These are phyloP conservation scores for Drosophila acutilabella DNA, from an alignment of 2,888 invertebrate species.

Conservation along the genomic window DNA sequence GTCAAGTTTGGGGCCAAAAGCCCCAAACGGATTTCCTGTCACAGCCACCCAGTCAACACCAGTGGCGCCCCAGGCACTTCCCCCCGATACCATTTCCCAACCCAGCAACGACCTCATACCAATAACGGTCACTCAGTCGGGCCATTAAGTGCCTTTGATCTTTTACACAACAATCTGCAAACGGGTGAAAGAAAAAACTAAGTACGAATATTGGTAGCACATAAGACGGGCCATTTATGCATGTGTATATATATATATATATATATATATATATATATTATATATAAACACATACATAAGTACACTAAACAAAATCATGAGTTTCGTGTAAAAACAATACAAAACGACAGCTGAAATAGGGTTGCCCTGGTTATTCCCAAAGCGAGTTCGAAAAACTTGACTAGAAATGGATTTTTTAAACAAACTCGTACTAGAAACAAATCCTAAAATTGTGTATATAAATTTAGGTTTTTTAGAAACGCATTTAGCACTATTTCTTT, in stretches of 20 bases:
- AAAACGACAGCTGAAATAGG: too few relatives aligned
- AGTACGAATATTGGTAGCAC: conserved; percentile 58
- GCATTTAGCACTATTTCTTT: too few relatives aligned
- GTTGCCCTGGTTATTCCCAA: too few relatives aligned
- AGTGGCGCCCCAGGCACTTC: conserved; percentile 34
- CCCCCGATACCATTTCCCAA: neutral
- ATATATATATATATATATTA: neutral
- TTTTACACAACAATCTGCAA: conserved; percentile 56
- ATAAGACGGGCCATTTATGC: conserved; percentile 38
- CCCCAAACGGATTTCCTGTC: conserved; percentile 61
- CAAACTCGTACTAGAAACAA: too few relatives aligned
- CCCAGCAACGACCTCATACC: neutral
- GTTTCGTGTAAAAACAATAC: neutral
- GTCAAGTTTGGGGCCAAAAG: conserved; percentile 60
- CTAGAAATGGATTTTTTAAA: too few relatives aligned
- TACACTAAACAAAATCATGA: neutral
- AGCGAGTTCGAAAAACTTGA: too few relatives aligned
- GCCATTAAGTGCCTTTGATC: conserved; percentile 79
- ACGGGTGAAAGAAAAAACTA: conserved; percentile 32
- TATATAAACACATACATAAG: neutral
- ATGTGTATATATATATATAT: neutral
- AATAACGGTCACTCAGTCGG: conserved; percentile 48
- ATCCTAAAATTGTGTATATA: too few relatives aligned
- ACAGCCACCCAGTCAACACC: conserved; percentile 38
- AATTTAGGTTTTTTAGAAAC: too few relatives aligned